A percentile compares a stretch with the other conserved stretches of the same genome.
Evolutionary conservation across 1,140 invertebrate genomes (phyloP).

Genomic region (Andrena cerasifolii): DNA sequence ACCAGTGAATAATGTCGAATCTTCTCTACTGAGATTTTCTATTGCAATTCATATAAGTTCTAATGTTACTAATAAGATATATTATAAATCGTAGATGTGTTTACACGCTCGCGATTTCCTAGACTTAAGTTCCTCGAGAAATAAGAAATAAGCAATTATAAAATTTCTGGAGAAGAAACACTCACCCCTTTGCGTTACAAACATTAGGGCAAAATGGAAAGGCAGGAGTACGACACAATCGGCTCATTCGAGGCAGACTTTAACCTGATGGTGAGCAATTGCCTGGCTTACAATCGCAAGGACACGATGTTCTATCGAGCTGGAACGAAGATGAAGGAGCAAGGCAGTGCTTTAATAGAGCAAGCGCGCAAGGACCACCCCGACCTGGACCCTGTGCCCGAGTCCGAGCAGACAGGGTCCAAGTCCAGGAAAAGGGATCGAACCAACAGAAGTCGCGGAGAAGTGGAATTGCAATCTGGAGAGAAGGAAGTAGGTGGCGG

Average conservation of each 20-base stretch:
- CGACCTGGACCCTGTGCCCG: slow-evolving; percentile 84
- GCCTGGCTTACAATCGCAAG: slow-evolving; percentile 96
- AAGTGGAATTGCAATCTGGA: slow-evolving; percentile 68
- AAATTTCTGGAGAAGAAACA: too few relatives aligned
- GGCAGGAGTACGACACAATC: slow-evolving; percentile 89
- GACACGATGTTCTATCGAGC: slow-evolving; percentile 94
- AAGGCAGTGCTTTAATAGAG: slow-evolving; percentile 90
- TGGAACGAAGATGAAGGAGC: slow-evolving; percentile 93
- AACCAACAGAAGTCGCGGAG: slow-evolving; percentile 72
- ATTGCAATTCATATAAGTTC: too few relatives aligned
- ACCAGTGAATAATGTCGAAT: too few relatives aligned
- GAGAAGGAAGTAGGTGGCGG: slow-evolving; percentile 76
- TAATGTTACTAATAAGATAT: too few relatives aligned
- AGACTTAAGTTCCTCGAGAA: too few relatives aligned
- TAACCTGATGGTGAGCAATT: slow-evolving; percentile 96
- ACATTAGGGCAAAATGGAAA: slow-evolving; percentile 87
- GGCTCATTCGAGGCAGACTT: slow-evolving; percentile 94
- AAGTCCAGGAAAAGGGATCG: slow-evolving; percentile 75
- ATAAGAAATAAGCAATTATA: too few relatives aligned
- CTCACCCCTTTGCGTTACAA: too few relatives aligned
- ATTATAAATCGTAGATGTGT: too few relatives aligned
- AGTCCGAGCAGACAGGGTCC: slow-evolving; percentile 54
- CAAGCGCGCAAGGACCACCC: slow-evolving; percentile 86
- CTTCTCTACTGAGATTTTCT: too few relatives aligned
- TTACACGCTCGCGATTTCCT: too few relatives aligned